Percentiles rank a stretch among this genome's conserved stretches.
Conservation (phyloP, 2,888 invertebrate species). For the Pseudococcus jackbeardsleyi region DNA sequence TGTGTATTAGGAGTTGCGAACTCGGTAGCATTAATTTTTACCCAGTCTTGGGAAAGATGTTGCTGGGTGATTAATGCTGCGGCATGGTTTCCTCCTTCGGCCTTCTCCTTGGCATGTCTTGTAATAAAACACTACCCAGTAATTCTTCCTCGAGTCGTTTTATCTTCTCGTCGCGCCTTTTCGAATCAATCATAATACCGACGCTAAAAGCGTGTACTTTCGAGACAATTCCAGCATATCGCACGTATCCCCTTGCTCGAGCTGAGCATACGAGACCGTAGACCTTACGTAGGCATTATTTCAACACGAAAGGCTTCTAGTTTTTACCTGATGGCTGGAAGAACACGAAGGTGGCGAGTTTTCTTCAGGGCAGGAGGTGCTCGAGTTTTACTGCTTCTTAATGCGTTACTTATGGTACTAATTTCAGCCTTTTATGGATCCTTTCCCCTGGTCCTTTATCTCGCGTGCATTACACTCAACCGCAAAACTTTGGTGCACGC, state of each 20-base stretch:
- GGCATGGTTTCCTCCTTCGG: background rate
- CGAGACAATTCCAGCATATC: too few species aligned
- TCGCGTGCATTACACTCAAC: background rate
- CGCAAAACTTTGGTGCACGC: conserved; percentile 3
- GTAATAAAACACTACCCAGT: background rate
- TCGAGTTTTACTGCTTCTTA: conserved; percentile 23
- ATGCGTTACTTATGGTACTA: conserved; percentile 44
- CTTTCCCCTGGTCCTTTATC: background rate
- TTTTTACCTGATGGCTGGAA: conserved; percentile 11
- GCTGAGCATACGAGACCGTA: background rate
- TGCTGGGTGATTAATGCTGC: conserved; percentile 28
- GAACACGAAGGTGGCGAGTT: conserved; percentile 22
- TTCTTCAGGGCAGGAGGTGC: background rate
- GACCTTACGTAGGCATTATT: conserved; percentile 1
- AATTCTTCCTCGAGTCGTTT: background rate
- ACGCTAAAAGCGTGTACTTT: too few species aligned
- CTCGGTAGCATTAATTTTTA: conserved; percentile 11
- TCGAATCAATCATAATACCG: conserved; percentile 31
- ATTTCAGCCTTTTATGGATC: conserved; percentile 1
- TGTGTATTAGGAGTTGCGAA: conserved; percentile 31
- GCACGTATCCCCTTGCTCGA: background rate
- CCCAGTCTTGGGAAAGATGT: background rate
- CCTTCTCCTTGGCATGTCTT: background rate
- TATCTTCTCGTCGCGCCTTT: background rate
- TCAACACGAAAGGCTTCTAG: background rate